Percentiles rank a stretch among this genome's conserved stretches.
These are phyloP conservation scores for Aphis gossypii DNA, from an alignment of 1,140 invertebrate genomes.

Conservation along the genomic window DNA sequence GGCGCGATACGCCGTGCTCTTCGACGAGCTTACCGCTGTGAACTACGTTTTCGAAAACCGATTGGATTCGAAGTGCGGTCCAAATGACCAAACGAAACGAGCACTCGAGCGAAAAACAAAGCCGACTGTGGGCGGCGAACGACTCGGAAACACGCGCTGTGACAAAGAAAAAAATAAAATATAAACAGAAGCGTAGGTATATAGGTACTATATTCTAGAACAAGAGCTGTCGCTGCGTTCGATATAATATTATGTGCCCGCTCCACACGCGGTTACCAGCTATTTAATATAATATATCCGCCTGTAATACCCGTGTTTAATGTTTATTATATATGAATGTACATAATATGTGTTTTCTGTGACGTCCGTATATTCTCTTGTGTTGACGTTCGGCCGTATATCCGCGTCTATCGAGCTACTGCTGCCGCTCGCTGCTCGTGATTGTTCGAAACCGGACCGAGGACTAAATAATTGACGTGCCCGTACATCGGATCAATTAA, in stretches of 20 bases:
- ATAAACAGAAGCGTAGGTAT: background rate
- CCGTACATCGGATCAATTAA: constrained; percentile 1
- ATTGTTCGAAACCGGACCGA: constrained; percentile 24
- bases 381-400: background rate
- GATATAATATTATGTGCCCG: background rate
- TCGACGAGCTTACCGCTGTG: too few relatives aligned
- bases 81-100: background rate
- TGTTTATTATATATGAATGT: background rate
- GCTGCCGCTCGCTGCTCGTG: background rate
- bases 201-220: background rate
- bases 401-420: background rate
- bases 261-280: too few relatives aligned
- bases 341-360: background rate
- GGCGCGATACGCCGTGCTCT: too few relatives aligned
- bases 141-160: background rate
- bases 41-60: too few relatives aligned
- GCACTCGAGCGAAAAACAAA: background rate
- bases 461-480: constrained; percentile 14
- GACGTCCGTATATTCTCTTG: background rate
- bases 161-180: background rate
- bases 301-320: background rate
- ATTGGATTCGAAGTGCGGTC: too few relatives aligned
- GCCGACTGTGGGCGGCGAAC: background rate
- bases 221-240: background rate
- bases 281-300: too few relatives aligned